These are phyloP conservation scores for Apis laboriosa DNA, from an alignment of 1,140 invertebrate genomes.

Conservation along the genomic window DNA sequence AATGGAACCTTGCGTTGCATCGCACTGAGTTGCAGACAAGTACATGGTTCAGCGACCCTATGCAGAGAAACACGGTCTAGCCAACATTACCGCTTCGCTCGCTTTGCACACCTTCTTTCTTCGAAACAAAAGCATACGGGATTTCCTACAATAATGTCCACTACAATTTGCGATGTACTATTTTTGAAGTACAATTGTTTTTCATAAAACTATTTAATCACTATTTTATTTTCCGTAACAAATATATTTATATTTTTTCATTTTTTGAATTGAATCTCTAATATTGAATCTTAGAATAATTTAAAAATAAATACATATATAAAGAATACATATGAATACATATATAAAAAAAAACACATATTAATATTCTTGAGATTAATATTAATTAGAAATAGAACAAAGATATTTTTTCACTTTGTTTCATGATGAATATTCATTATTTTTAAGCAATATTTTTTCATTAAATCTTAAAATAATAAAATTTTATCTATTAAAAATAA, in stretches of 20 bases:
- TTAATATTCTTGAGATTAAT: too few relatives aligned
- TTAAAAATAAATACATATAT: too few relatives aligned
- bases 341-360: too few relatives aligned
- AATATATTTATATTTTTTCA: background rate
- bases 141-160: constrained; percentile 5
- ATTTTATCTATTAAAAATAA: too few relatives aligned
- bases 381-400: too few relatives aligned
- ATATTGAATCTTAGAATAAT: too few relatives aligned
- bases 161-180: background rate
- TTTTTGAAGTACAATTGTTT: background rate
- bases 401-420: too few relatives aligned
- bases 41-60: constrained; percentile 76
- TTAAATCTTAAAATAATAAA: too few relatives aligned
- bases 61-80: constrained; percentile 64
- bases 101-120: constrained; percentile 44
- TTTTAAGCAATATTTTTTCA: too few relatives aligned
- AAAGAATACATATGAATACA: too few relatives aligned
- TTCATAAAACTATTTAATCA: background rate
- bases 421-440: too few relatives aligned
- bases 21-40: constrained; percentile 67
- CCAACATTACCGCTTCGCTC: constrained; percentile 43
- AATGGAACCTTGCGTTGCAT: constrained; percentile 67
- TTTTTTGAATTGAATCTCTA: background rate
- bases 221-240: background rate
- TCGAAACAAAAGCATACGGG: constrained; percentile 38